Base-by-base conservation (phyloP, 2,888 invertebrate genomes). In the Andricus quercusramuli region DNA sequence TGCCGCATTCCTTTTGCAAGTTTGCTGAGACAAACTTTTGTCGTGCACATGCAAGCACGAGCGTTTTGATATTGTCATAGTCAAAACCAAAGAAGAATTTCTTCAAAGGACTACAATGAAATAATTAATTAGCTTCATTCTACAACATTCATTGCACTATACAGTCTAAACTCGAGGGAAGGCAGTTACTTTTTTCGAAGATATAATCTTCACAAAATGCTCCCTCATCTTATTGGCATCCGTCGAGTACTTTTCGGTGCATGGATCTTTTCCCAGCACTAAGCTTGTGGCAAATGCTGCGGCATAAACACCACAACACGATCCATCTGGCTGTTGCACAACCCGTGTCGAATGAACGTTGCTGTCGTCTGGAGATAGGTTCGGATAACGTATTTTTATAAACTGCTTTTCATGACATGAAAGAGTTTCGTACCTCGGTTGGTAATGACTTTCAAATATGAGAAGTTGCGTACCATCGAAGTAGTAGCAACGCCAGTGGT, bases 221-320 rank as follows among this genome's bases (percentile, higher is more conserved):
- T 68, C 20, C 67, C 82, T 65, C 79, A 82, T 80, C 41, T 77
- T 37, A 6, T 9, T 1, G n/a, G 79, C 64, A 59, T 81, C 70
- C n/a, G 9, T 32, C 0, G 80, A 79, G 47, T 79, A 81, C 13
- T 29, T 37, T 3, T 56, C 8, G 29, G 22, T 6, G 11, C 62
- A 22, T 8, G 81, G 80, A 29, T 80, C 77, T 13, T 25, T 64
- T 2, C 67, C 74, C 32, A 82, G 47, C 20, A 66, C 82, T 3
- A 82, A 25, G 17, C 76, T 70, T 4, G 79, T 85, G 8, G 66
- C 80, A 66, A 79, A 78, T 22, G 83, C 80, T 22, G 56, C 67
- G 68, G 80, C 67, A 17, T 82, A 81, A 11, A 82, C 79, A 2
- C 82, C 81, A 22, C 82, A 83, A 67, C 68, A 77, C 37, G 51